Conservation (phyloP, 64 coral and sea anemone species). For the Stichodactyla mertensii region DNA sequence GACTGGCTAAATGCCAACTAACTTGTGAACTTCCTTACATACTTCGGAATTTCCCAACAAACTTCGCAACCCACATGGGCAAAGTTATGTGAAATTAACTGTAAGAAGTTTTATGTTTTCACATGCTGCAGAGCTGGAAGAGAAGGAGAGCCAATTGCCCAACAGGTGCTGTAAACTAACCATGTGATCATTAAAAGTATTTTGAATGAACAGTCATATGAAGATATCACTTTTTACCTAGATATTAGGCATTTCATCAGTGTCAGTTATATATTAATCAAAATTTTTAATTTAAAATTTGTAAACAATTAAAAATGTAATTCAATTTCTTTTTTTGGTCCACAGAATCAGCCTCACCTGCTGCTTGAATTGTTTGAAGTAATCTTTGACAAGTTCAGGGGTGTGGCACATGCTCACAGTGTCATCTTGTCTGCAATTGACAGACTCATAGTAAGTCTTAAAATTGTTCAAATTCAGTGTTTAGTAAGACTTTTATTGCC, state of each 20-base stretch:
- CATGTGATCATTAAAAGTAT: no score
- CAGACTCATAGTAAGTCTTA: constrained; percentile 59
- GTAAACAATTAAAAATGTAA: not conserved
- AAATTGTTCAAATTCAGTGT: not conserved
- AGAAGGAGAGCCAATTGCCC: constrained; percentile 72
- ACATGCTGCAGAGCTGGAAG: constrained; percentile 54
- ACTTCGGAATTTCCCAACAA: no score
- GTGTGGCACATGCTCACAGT: constrained; percentile 76
- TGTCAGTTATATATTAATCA: not conserved
- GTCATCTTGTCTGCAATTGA: constrained; percentile 70
- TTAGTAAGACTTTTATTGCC: no score
- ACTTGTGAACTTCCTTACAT: no score
- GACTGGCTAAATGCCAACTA: no score
- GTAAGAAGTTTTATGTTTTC: not conserved
- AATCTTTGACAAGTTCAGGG: constrained; percentile 90
- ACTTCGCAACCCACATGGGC: no score
- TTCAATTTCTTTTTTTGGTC: no score
- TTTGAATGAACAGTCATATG: no score
- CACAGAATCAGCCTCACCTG: constrained; percentile 78
- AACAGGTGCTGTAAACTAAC: constrained; percentile 45
- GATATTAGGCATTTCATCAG: no score
- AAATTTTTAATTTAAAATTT: not conserved
- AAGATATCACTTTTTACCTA: no score
- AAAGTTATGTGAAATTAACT: no score
- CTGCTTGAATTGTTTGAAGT: constrained; percentile 87